phyloP scores from a whole-genome alignment of 2,888 invertebrate genomes.

The Scaptomyza flava region DNA sequence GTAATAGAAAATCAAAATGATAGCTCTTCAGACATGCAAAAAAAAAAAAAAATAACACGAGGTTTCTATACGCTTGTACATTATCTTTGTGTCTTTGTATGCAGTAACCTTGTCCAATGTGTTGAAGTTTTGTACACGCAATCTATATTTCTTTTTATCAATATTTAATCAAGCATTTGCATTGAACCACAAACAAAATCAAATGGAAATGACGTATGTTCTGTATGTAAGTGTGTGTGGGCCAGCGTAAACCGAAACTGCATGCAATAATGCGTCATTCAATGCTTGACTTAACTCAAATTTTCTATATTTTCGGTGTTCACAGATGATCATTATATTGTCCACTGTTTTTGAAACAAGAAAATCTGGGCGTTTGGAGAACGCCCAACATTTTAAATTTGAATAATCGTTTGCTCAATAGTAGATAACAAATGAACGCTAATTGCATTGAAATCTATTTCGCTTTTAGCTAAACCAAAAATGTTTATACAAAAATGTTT shows the following conservation, averaged over 20 bases:
- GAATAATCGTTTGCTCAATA: conserved; percentile 28
- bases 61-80: conserved; percentile 22
- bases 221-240: too few species aligned
- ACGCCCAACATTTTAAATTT: conserved; percentile 46
- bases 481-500: conserved; percentile 13
- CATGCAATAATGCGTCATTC: too few species aligned
- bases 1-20: conserved; percentile 34
- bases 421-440: conserved; percentile 57
- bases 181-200: neutral
- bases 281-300: too few species aligned
- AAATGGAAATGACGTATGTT: neutral
- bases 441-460: conserved; percentile 14
- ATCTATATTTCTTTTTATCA: conserved; percentile 52
- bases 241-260: too few species aligned
- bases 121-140: conserved; percentile 19
- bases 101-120: neutral
- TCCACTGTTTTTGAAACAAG: too few species aligned
- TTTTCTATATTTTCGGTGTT: too few species aligned
- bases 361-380: conserved; percentile 30
- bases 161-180: conserved; percentile 61
- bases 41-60: neutral
- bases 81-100: conserved; percentile 1
- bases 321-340: too few species aligned
- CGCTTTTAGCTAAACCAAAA: conserved; percentile 5
- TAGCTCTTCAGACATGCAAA: too few species aligned